These are phyloP conservation scores for Globia sparganii DNA, from an alignment of 2,888 invertebrate genomes.

Conservation along the genomic window DNA sequence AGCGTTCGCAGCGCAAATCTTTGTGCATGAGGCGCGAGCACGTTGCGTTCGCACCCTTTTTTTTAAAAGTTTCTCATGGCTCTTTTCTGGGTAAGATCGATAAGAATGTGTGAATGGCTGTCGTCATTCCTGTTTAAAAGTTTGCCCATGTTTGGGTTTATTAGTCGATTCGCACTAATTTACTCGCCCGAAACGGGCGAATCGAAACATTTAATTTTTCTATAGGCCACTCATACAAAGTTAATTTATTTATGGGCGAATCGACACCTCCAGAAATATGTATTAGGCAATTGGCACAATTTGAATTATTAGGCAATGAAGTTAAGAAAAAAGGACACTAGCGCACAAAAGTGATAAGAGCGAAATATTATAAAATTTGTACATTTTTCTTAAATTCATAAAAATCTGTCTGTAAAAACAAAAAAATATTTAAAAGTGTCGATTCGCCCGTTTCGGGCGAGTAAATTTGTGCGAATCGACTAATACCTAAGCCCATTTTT, in stretches of 20 bases:
- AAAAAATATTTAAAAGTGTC: neutral
- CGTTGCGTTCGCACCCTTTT: constrained; percentile 80
- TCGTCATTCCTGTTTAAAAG: constrained; percentile 63
- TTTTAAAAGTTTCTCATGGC: constrained; percentile 74
- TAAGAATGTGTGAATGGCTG: constrained; percentile 80
- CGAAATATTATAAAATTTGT: neutral
- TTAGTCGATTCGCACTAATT: neutral
- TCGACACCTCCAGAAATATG: neutral
- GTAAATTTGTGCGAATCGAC: neutral
- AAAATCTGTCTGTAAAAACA: neutral
- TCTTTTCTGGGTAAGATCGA: constrained; percentile 79
- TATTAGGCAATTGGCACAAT: neutral
- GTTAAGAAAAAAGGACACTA: neutral
- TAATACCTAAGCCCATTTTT: constrained; percentile 23
- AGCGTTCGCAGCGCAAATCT: constrained; percentile 71
- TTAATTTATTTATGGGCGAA: neutral
- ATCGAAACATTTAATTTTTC: neutral
- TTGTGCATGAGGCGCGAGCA: constrained; percentile 72
- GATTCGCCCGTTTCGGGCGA: neutral
- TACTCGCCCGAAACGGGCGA: neutral
- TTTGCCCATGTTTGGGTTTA: constrained; percentile 20
- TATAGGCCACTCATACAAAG: neutral
- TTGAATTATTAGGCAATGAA: neutral
- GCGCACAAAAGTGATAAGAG: neutral
- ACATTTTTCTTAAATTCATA: neutral